Evolutionary conservation across 2,113 vertebrate species (phyloP), one percentile per base, ranked within the genome.

Genomic region (Callocephalon fimbriatum): DNA sequence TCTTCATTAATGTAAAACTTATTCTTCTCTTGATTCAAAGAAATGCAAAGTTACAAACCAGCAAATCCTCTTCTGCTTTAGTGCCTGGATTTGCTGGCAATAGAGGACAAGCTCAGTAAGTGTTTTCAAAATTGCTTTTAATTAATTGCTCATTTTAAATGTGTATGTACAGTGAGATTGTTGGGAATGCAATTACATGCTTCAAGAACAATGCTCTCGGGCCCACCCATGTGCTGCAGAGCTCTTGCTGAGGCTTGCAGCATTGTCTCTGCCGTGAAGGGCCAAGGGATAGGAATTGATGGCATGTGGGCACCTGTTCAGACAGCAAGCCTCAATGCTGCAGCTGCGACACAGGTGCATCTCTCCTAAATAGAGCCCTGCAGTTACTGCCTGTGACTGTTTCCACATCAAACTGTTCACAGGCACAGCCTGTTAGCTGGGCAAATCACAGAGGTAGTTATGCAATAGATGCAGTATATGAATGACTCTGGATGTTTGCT

Each of bases 101-200:
- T 29, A 66, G 67, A 88, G 78, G 92, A 67, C 2, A 94, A 67
- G 45, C 45, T 66, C 85, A 47, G 63, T 92, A 88, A 96, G 75
- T 86, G 92, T 63, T 92, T 95, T 88, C 73, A 83, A 94, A 95
- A 95, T 96, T 95, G 88, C 92, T 71, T 70, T 17, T 97, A 97
- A 96, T 94, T 91, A 96, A 96, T 97, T 97, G 96, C 88, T 96
- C 63, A 17, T 92, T 92, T 95, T 22, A 94, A 77, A 76, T 79
- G 62, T 66, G 77, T 53, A 68, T 79, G 87, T 94, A 86, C 66
- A 76, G 90, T 26, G 93, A 93, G 95, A 59, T 92, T 76, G 93
- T 80, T 71, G 95, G 93, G 78, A 96, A 86, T 86, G 96, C 94
- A 93, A 96, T 96, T 94, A 96, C 95, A 83, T 14, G 93, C 85